Conservation (phyloP, 2,113 vertebrate genomes). For the Cyanoderma ruficeps region DNA sequence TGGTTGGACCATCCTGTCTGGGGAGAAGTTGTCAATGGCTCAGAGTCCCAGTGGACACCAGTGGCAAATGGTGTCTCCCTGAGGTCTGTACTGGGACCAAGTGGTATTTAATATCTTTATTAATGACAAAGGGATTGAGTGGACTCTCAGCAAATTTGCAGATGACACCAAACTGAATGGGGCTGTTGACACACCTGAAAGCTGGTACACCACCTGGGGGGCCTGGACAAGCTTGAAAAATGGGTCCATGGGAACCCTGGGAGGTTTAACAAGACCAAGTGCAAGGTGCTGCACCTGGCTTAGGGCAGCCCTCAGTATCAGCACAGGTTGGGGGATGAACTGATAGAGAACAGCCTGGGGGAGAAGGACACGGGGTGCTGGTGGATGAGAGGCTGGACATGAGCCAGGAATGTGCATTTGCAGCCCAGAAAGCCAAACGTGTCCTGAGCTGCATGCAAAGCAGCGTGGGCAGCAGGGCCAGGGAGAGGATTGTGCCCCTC, state of each 20-base stretch:
- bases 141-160: not conserved
- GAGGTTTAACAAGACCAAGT: not conserved
- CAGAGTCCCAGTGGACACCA: not conserved
- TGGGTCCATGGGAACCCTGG: not conserved
- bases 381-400: not conserved
- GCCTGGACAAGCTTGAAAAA: not conserved
- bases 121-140: not conserved
- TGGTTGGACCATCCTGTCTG: rapidly evolving
- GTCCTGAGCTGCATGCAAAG: not conserved
- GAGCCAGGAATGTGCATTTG: rapidly evolving
- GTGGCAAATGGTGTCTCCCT: not conserved
- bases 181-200: not conserved
- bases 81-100: not conserved
- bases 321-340: not conserved
- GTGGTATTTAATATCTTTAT: not conserved
- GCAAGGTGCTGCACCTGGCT: not conserved
- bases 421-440: rapidly evolving
- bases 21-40: not conserved
- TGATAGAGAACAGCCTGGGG: rapidly evolving
- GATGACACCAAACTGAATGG: not conserved
- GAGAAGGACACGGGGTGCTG: not conserved
- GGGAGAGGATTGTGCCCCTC: not conserved
- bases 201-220: not conserved
- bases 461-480: rapidly evolving
- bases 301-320: not conserved